These are phyloP conservation scores for Astreopora myriophthalma DNA, from an alignment of 64 coral and sea anemone genomes.

Conservation along the genomic window DNA sequence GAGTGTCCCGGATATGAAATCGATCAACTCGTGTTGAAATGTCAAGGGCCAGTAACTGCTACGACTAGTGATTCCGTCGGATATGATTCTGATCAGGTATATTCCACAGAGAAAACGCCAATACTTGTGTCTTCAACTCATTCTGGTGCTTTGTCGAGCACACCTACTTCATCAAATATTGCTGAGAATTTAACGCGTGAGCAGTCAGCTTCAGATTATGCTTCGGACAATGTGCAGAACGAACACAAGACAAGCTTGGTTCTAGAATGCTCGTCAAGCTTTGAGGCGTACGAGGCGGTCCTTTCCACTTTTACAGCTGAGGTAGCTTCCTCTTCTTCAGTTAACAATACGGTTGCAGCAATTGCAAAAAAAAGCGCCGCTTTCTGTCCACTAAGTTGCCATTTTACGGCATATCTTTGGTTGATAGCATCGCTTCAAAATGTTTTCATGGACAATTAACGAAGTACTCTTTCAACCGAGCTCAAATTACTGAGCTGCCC, in stretches of 20 bases:
- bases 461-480: neutral
- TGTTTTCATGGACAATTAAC: neutral
- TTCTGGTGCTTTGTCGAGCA: neutral
- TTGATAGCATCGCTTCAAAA: neutral
- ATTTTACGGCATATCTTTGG: neutral
- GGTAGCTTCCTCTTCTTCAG: neutral
- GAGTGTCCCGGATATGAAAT: slow-evolving; percentile 4
- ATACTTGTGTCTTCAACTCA: neutral
- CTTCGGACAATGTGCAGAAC: neutral
- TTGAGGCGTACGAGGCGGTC: neutral
- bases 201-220: neutral
- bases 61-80: neutral
- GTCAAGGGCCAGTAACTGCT: neutral
- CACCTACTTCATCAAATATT: neutral
- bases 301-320: neutral
- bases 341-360: neutral
- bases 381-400: neutral
- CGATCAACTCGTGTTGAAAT: neutral
- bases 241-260: neutral
- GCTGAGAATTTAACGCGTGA: neutral
- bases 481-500: neutral
- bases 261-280: neutral
- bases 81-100: neutral
- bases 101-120: neutral
- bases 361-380: neutral